phyloP scores from a whole-genome alignment of 1,140 invertebrate genomes.

The Eupristina koningsbergeri region DNA sequence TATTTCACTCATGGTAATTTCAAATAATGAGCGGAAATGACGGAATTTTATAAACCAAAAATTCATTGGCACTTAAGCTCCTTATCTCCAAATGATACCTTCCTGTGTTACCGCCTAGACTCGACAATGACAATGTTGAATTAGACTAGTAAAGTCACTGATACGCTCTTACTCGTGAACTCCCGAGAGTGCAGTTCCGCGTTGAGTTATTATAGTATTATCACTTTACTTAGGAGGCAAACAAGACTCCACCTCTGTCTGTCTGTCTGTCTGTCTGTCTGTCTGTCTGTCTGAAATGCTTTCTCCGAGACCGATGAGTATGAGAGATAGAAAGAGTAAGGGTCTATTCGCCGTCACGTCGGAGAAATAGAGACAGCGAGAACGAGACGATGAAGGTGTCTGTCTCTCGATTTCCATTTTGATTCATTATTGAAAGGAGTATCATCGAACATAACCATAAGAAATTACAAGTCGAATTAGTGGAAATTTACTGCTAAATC shows the following conservation, averaged over 20 bases:
- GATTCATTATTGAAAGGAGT: neutral
- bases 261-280: neutral
- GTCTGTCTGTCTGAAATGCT: neutral
- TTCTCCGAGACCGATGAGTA: neutral
- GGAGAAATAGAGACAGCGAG: neutral
- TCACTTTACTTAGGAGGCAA: conserved; percentile 38
- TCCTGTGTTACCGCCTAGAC: neutral
- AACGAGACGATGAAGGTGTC: conserved; percentile 4
- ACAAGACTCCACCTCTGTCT: conserved; percentile 18
- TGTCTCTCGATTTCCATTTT: conserved; percentile 22
- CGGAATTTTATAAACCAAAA: neutral
- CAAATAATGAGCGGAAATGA: neutral
- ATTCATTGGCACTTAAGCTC: neutral
- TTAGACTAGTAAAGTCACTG: neutral
- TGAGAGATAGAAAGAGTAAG: neutral
- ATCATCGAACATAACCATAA: neutral
- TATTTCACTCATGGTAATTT: neutral
- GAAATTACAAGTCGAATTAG: conserved; percentile 42
- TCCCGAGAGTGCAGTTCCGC: conserved; percentile 12
- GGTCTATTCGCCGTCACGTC: neutral
- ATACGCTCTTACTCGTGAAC: neutral
- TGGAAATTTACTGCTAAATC: conserved; percentile 27
- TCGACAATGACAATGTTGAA: neutral
- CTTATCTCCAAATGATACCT: neutral
- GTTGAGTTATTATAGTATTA: conserved; percentile 34